Base-by-base conservation (phyloP, 2,113 vertebrate species). In the Halichoerus grypus region DNA sequence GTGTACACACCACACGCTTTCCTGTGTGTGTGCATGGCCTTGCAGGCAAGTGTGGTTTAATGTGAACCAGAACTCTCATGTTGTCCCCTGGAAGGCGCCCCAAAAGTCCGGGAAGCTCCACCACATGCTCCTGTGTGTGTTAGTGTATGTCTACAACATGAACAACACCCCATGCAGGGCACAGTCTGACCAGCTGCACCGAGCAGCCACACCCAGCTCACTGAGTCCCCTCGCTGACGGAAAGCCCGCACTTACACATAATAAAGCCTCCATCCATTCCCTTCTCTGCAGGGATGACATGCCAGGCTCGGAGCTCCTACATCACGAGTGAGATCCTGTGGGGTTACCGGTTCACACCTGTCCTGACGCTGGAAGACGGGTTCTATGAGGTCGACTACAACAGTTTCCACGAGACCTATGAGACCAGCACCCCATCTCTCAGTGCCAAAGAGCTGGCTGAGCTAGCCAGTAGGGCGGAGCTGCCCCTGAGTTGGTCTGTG, bases 341-440 rank as follows among this genome's bases (percentile, higher is more conserved):
- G 99, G 99, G 99, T 61, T 99, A 99, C 96, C 99, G 99, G 91
- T 99, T 99, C 99, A 99, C 99, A 0, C 99, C 99, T 0, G 99
- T 99, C 53, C 99, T 99, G 96, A 99, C 99, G 0, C 99, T 99
- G 98, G 99, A 99, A 98, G 99, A 99, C 0, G 99, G 99, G 46
- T 99, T 99, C 97, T 99, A 99, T 0, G 99, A 99, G 97, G 99
- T 99, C 1, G 99, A 99, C 99, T 99, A 99, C 99, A 99, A 99
- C 99, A 99, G 99, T 95, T 99, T 99, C 98, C 99, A 99, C 0
- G 99, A 99, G 93, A 99, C 99, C 33, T 99, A 99, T 1, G 99
- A 99, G 98, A 99, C 99, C 88, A 99, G 99, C 99, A 99, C 99
- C 3, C 99, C 99, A 1, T 95, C 99, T 91, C 99, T 99, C 98